Conservation (phyloP, 2,888 invertebrate genomes). For the Oligia strigilis region DNA sequence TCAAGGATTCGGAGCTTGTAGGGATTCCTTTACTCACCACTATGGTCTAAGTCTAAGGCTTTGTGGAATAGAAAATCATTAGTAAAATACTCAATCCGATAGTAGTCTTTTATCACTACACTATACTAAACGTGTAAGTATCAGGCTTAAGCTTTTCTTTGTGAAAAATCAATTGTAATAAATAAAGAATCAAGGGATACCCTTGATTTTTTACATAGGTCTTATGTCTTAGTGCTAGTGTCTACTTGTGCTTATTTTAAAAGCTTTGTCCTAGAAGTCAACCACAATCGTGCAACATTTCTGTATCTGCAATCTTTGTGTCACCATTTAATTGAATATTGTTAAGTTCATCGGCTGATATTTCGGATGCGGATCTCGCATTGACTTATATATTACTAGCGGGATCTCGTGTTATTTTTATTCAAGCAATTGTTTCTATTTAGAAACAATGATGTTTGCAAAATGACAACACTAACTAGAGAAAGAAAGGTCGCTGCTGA, state of each 20-base stretch:
- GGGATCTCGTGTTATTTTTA: constrained; percentile 50
- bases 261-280: background rate
- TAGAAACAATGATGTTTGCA: constrained; percentile 64
- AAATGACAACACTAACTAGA: constrained; percentile 51
- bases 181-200: constrained; percentile 12
- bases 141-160: background rate
- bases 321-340: constrained; percentile 41
- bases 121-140: background rate
- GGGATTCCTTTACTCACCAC: background rate
- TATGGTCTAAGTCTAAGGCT: background rate
- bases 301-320: constrained; percentile 39
- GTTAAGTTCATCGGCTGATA: constrained; percentile 50
- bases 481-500: constrained; percentile 39
- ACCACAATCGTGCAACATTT: constrained; percentile 29
- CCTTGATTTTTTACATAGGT: background rate
- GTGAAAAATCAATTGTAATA: constrained; percentile 4
- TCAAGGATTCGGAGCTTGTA: background rate
- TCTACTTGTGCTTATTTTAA: background rate
- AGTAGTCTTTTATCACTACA: background rate
- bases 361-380: constrained; percentile 25
- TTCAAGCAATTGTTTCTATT: constrained; percentile 60
- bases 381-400: no score
- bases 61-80: background rate
- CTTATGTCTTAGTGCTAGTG: background rate
- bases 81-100: background rate